Evolutionary conservation across 2,888 invertebrate genomes (phyloP).

Genomic region (Cantharis rufa): DNA sequence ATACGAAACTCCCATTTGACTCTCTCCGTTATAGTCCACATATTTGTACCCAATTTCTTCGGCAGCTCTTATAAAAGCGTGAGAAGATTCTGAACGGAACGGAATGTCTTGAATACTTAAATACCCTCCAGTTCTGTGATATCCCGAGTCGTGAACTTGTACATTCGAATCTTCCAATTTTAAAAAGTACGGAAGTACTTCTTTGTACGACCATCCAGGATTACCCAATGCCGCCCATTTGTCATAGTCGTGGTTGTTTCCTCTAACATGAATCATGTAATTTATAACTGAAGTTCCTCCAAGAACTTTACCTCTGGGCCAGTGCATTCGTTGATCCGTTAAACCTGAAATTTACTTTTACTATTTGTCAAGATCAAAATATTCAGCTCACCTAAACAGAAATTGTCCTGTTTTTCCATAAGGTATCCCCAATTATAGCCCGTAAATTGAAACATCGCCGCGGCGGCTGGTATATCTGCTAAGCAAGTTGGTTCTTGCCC

Average conservation of each 20-base stretch:
- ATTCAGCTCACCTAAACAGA: conserved; percentile 55
- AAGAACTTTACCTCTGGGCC: conserved; percentile 58
- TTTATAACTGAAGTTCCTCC: conserved; percentile 59
- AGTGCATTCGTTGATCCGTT: conserved; percentile 53
- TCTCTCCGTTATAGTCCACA: conserved; percentile 70
- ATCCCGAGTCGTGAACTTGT: conserved; percentile 46
- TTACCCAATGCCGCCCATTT: conserved; percentile 53
- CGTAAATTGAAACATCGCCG: conserved; percentile 61
- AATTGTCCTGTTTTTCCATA: conserved; percentile 61
- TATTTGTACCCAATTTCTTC: conserved; percentile 68
- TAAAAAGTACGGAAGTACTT: conserved; percentile 55
- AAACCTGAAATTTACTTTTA: conserved; percentile 41
- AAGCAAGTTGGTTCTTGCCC: conserved; percentile 60
- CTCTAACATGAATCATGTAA: conserved; percentile 59
- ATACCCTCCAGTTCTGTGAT: conserved; percentile 53
- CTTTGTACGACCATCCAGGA: conserved; percentile 59
- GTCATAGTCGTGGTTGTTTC: conserved; percentile 72
- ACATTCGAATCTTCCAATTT: conserved; percentile 52
- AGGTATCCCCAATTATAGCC: conserved; percentile 66
- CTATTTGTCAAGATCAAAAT: background rate
- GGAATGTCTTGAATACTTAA: conserved; percentile 53
- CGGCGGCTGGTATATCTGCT: conserved; percentile 60
- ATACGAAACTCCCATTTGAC: conserved; percentile 64
- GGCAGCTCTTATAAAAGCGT: conserved; percentile 66
- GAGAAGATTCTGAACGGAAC: conserved; percentile 55